Percentiles rank a stretch among this genome's conserved stretches.
These are phyloP conservation scores for Trogon melanurus DNA, from an alignment of 2,113 vertebrate genomes.

Conservation along the genomic window DNA sequence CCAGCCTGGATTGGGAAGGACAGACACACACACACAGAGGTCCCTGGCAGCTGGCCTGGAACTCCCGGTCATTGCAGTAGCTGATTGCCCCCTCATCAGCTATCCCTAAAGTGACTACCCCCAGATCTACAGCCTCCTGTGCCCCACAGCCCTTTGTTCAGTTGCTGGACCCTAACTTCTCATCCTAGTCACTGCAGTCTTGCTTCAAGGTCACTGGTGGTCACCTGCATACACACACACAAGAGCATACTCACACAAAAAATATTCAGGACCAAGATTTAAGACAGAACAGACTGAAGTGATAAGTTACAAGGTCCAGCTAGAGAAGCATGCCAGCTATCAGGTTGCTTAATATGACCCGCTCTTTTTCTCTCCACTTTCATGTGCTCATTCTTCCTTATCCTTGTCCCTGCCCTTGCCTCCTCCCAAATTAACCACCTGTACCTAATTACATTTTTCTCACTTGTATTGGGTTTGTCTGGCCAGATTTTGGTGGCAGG, in stretches of 20 bases:
- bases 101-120: background rate
- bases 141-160: fast-evolving
- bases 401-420: background rate
- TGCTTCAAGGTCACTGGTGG: background rate
- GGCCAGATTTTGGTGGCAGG: too few relatives aligned
- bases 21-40: background rate
- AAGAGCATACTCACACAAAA: fast-evolving
- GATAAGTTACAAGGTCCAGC: background rate
- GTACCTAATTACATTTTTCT: background rate
- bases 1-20: background rate
- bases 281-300: background rate
- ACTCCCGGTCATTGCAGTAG: background rate
- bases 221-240: fast-evolving
- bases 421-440: background rate
- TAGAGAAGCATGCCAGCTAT: background rate
- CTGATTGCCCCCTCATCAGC: background rate
- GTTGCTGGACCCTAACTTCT: fast-evolving
- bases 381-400: background rate
- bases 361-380: background rate
- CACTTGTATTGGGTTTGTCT: too few relatives aligned
- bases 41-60: background rate
- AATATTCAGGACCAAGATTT: background rate
- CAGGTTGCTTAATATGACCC: background rate
- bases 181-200: background rate
- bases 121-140: background rate